Percentiles rank a stretch among this genome's conserved stretches.
These are phyloP conservation scores for Chouioia cunea DNA, from an alignment of 2,888 invertebrate genomes.

Conservation along the genomic window DNA sequence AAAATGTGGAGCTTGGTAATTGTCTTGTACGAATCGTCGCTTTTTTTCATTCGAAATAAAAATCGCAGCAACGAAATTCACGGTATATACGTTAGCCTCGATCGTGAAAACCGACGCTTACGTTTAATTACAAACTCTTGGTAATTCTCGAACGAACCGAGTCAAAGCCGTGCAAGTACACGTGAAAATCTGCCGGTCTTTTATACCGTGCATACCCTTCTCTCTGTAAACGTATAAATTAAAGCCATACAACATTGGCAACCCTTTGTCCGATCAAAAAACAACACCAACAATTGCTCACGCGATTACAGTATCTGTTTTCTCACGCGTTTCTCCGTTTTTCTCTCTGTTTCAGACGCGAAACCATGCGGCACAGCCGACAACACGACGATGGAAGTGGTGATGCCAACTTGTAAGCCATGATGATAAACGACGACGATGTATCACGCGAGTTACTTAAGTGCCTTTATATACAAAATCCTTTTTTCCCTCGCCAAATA, in stretches of 20 bases:
- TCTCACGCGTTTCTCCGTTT: not conserved
- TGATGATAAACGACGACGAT: conserved; percentile 31
- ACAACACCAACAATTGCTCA: not conserved
- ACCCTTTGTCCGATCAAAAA: not conserved
- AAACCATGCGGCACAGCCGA: conserved; percentile 43
- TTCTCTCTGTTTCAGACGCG: conserved; percentile 36
- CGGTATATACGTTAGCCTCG: too few relatives aligned
- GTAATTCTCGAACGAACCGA: too few relatives aligned
- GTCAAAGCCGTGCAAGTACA: too few relatives aligned
- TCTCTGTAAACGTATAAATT: too few relatives aligned
- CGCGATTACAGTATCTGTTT: not conserved
- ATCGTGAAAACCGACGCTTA: not conserved
- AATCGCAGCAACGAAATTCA: too few relatives aligned
- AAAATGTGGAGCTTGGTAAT: too few relatives aligned
- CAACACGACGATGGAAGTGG: conserved; percentile 11
- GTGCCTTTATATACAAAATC: conserved; percentile 1
- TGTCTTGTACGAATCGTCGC: too few relatives aligned
- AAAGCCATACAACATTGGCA: too few relatives aligned
- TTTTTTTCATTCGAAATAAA: too few relatives aligned
- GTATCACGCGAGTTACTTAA: conserved; percentile 17
- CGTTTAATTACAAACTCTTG: not conserved
- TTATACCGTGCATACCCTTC: too few relatives aligned
- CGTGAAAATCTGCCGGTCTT: too few relatives aligned
- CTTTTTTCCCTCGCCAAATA: too few relatives aligned
- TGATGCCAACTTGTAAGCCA: conserved; percentile 34